Conservation (phyloP, 1,140 invertebrate species). For the Bombus fervidus region DNA sequence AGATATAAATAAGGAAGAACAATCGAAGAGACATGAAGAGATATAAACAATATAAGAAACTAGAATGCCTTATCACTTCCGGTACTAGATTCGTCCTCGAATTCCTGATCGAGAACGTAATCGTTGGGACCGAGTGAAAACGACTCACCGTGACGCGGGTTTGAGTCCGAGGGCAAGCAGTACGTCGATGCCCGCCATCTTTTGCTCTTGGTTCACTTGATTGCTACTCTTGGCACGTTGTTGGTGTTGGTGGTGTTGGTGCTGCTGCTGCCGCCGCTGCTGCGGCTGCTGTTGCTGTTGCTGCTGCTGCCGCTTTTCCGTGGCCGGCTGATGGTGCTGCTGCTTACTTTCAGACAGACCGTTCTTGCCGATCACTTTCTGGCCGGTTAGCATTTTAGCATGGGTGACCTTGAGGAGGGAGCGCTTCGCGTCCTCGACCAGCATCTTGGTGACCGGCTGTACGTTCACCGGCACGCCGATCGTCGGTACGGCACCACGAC, state of each 20-base stretch:
- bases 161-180: constrained; percentile 79
- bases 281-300: constrained; percentile 43
- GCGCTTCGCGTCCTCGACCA: constrained; percentile 80
- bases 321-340: constrained; percentile 46
- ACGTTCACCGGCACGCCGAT: constrained; percentile 83
- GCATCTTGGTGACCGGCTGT: constrained; percentile 79
- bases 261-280: constrained; percentile 31
- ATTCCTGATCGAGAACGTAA: not conserved
- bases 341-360: constrained; percentile 34
- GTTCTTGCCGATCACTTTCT: constrained; percentile 54
- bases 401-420: constrained; percentile 78
- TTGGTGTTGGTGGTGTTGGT: constrained; percentile 44
- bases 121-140: not conserved
- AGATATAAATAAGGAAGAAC: not conserved
- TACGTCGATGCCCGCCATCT: constrained; percentile 73
- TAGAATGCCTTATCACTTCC: constrained; percentile 26
- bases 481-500: constrained; percentile 83
- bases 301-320: constrained; percentile 49
- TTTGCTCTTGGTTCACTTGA: constrained; percentile 61
- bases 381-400: constrained; percentile 68
- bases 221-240: constrained; percentile 39
- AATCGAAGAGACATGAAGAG: not conserved
- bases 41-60: not conserved
- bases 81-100: constrained; percentile 27
- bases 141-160: constrained; percentile 77